Evolutionary conservation across 2,797 vertebrate species (phyloP), one percentile per base, ranked within the genome.

Genomic region (Geotria australis): DNA sequence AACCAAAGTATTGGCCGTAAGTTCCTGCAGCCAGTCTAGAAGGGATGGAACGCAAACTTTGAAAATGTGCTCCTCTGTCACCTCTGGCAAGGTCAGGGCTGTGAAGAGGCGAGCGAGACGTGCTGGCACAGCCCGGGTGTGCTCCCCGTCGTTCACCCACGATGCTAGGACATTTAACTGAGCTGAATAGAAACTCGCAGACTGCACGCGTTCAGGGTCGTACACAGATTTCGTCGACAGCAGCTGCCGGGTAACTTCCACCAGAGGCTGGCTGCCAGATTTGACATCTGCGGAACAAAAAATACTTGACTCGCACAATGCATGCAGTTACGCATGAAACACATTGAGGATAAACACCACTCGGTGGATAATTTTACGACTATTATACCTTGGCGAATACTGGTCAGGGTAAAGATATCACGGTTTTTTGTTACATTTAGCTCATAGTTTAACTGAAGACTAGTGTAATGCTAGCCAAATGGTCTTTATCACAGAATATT

Each of bases 101-200:
- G 74, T 78, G 65, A 85, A 84, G 8, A 79, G 73, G 10, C 77
- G 71, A 14, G 63, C 70, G 13, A 85, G 73, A 11, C 80, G 73
- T 24, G 73, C 64, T 47, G 73, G 77, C 49, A 83, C 61, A 1
- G 59, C 64, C 47, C 15, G 47, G 13, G 10, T 57, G 7, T n/a
- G 58, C 38, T 58, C 60, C 8, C 63, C 70, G 7, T 60, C 47
- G 55, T 63, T 61, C 9, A 70, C 69, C 45, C 69, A 70, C 2
- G 78, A 76, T 57, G 70, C 72, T 59, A 86, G 61, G 69, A 73
- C 82, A 66, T 64, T 70, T 61, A 78, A 48, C 15, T 15, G 14
- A 47, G 58, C 60, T 10, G 72, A 69, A 3, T 64, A 66, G 46
- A 77, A 63, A 0, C 59, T 62, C 57, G 70, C 72, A 53, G 79